Conservation (phyloP, 2,797 vertebrate species). For the Bradypodion pumilum region DNA sequence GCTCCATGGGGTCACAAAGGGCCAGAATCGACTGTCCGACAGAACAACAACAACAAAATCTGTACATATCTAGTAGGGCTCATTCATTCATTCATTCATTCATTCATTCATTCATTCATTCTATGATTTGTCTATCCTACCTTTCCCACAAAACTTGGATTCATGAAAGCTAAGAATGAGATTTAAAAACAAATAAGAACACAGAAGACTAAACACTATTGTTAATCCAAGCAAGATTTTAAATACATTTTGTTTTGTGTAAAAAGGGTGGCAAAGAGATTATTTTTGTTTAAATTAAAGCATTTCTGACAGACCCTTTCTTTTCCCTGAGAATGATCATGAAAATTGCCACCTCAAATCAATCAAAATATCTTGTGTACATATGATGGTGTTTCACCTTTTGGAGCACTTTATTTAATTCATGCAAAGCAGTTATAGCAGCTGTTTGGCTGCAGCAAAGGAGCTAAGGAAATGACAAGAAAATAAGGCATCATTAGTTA, state of each 20-base stretch:
- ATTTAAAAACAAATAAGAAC: no score
- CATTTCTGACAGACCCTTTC: constrained; percentile 33
- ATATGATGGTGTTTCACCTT: constrained; percentile 48
- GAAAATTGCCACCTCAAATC: constrained; percentile 46
- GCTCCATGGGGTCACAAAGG: no score
- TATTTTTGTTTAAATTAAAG: constrained; percentile 37
- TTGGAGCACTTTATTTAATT: constrained; percentile 60
- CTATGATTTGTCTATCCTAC: no score
- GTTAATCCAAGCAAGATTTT: neutral
- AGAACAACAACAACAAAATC: no score
- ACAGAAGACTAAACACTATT: no score
- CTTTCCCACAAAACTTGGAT: no score
- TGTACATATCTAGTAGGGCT: no score
- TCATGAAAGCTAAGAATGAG: no score
- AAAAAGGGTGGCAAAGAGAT: neutral
- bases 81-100: no score
- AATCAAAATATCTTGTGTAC: constrained; percentile 32
- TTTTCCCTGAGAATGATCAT: constrained; percentile 33
- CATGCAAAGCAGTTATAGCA: constrained; percentile 59
- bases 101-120: no score
- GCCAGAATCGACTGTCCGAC: no score
- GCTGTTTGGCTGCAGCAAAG: constrained; percentile 59
- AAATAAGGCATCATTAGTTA: constrained; percentile 69
- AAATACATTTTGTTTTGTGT: constrained; percentile 17
- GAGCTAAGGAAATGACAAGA: constrained; percentile 66